A percentile compares a stretch with the other conserved stretches of the same genome.
Evolutionary conservation across 1,140 invertebrate genomes (phyloP).

Genomic region (Druon quercuslanigerum): DNA sequence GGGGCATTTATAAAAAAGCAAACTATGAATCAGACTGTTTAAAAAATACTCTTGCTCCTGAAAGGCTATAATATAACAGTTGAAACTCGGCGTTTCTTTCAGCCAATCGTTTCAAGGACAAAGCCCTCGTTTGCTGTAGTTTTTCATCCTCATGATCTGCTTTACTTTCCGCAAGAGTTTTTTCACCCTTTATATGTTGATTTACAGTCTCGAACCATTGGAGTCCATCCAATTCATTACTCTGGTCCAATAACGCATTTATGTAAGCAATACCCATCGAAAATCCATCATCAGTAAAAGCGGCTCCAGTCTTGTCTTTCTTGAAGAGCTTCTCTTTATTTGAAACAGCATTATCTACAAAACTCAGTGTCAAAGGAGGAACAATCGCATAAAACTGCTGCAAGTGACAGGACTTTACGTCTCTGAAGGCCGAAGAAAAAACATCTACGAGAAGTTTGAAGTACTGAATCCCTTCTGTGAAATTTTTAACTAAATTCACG

Average conservation of each 20-base stretch:
- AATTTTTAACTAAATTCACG: conserved; percentile 87
- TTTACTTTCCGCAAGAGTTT: conserved; percentile 62
- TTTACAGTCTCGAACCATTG: conserved; percentile 96
- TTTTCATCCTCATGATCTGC: conserved; percentile 83
- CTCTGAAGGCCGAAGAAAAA: conserved; percentile 91
- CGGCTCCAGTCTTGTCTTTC: conserved; percentile 89
- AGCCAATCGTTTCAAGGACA: conserved; percentile 92
- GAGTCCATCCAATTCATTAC: conserved; percentile 91
- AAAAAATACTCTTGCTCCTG: conserved; percentile 96
- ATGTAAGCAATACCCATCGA: conserved; percentile 92
- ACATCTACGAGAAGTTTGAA: conserved; percentile 96
- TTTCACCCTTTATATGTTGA: conserved; percentile 80
- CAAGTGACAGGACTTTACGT: conserved; percentile 92
- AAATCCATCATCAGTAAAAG: conserved; percentile 99
- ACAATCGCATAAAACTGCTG: conserved; percentile 96
- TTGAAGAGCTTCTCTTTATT: conserved; percentile 95
- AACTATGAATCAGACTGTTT: conserved; percentile 72
- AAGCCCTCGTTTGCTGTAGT: conserved; percentile 92
- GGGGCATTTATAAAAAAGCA: background rate
- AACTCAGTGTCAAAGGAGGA: conserved; percentile 95
- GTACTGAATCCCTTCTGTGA: conserved; percentile 95
- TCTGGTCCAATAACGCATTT: conserved; percentile 82
- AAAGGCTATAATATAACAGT: conserved; percentile 92
- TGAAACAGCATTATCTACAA: conserved; percentile 93
- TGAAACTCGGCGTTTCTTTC: conserved; percentile 93